Percentiles rank a stretch among this genome's conserved stretches.
Conservation (phyloP, 1,140 invertebrate genomes). For the Tetramorium parvispinum region DNA sequence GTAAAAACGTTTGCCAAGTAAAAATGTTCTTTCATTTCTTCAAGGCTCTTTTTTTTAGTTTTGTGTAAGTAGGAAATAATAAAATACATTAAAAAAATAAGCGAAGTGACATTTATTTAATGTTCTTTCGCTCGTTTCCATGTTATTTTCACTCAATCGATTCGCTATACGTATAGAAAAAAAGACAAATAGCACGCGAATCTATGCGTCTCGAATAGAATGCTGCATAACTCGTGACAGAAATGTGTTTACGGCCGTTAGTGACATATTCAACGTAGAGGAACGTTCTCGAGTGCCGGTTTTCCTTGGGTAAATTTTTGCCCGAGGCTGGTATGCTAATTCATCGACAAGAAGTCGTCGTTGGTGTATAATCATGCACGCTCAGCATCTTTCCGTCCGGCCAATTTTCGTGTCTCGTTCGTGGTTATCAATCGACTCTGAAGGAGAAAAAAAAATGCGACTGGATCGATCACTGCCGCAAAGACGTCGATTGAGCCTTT, state of each 20-base stretch:
- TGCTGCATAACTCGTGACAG: neutral
- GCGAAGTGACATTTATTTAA: neutral
- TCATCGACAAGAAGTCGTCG: conserved; percentile 8
- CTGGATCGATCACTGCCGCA: neutral
- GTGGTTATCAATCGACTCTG: neutral
- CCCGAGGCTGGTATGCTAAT: conserved; percentile 43
- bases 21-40: neutral
- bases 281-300: conserved; percentile 5
- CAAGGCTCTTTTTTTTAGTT: neutral
- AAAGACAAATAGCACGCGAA: neutral
- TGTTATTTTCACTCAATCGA: conserved; percentile 20
- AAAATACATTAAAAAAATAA: neutral
- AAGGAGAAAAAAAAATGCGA: neutral
- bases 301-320: conserved; percentile 32
- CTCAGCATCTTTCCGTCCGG: neutral
- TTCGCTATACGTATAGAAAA: conserved; percentile 11
- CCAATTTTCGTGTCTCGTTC: conserved; percentile 7
- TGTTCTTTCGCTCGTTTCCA: conserved; percentile 1
- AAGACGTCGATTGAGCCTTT: neutral
- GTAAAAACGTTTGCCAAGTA: neutral
- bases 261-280: neutral
- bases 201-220: conserved; percentile 2
- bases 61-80: conserved; percentile 10
- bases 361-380: conserved; percentile 9
- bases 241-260: conserved; percentile 15